phyloP scores from a whole-genome alignment of 2,888 invertebrate genomes.

The Pedicia rivosa region DNA sequence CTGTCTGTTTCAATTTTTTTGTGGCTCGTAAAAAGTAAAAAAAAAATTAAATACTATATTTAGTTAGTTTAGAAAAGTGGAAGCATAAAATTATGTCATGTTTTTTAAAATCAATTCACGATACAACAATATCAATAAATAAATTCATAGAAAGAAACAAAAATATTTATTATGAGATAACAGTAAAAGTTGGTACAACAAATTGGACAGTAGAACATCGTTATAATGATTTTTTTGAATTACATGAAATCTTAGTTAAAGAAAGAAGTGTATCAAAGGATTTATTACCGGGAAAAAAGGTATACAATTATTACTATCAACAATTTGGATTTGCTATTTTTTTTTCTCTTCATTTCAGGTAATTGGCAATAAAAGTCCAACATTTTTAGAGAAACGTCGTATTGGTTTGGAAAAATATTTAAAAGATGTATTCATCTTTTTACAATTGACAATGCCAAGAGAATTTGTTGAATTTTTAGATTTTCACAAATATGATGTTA shows the following conservation, averaged over 20 bases:
- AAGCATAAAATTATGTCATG: constrained; percentile 73
- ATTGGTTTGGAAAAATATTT: constrained; percentile 69
- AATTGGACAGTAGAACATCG: constrained; percentile 74
- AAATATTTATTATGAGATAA: constrained; percentile 57
- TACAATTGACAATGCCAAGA: constrained; percentile 64
- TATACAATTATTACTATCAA: constrained; percentile 9
- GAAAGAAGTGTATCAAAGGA: constrained; percentile 73
- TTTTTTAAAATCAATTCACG: constrained; percentile 49
- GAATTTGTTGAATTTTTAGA: constrained; percentile 72
- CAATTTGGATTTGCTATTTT: background rate
- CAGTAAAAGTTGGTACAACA: constrained; percentile 45
- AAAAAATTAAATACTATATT: no score
- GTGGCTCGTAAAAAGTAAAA: no score
- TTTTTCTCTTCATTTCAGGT: constrained; percentile 27
- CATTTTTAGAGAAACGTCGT: constrained; percentile 72
- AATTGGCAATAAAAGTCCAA: constrained; percentile 75
- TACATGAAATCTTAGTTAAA: constrained; percentile 67
- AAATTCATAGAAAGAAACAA: constrained; percentile 44
- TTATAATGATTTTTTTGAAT: constrained; percentile 78
- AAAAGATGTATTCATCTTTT: constrained; percentile 53
- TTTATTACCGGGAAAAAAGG: constrained; percentile 81
- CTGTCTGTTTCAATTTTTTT: no score
- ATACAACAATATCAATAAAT: constrained; percentile 49
- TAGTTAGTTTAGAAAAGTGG: no score
- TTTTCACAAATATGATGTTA: constrained; percentile 79